Conservation (phyloP, 2,888 invertebrate genomes). For the Blastobasis adustella region DNA sequence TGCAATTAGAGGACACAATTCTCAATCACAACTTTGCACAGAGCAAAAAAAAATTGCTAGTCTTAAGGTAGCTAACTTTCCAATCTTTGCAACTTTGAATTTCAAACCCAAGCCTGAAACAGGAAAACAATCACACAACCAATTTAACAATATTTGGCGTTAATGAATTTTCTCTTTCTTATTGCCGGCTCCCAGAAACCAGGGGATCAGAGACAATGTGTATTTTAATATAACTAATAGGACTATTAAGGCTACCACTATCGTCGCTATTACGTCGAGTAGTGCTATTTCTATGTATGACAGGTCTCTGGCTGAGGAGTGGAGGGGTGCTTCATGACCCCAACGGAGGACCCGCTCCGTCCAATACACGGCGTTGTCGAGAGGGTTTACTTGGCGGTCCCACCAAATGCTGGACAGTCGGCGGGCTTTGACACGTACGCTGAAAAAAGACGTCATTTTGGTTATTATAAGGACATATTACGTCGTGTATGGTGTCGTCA, state of each 20-base stretch:
- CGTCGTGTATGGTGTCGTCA: too few species aligned
- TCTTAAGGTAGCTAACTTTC: too few species aligned
- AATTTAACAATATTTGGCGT: background rate
- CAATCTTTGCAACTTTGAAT: too few species aligned
- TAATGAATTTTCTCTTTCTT: constrained; percentile 53
- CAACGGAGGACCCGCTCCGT: constrained; percentile 70
- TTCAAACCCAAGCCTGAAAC: too few species aligned
- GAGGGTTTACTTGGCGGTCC: constrained; percentile 62
- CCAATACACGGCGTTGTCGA: constrained; percentile 75
- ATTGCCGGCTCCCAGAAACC: constrained; percentile 30
- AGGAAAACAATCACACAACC: too few species aligned
- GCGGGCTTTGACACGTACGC: constrained; percentile 56
- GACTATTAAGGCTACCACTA: constrained; percentile 27
- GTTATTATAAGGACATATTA: too few species aligned
- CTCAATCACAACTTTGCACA: too few species aligned
- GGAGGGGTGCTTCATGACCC: constrained; percentile 44
- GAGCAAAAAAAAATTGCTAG: too few species aligned
- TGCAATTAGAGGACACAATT: too few species aligned
- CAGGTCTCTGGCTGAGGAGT: constrained; percentile 43
- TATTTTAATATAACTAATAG: constrained; percentile 27
- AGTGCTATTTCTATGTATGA: constrained; percentile 42
- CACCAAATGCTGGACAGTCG: constrained; percentile 66
- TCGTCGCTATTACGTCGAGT: constrained; percentile 46
- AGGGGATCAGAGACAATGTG: constrained; percentile 30
- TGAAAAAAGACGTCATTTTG: constrained; percentile 26